These are phyloP conservation scores for Pithecia hirsuta DNA, from an alignment of 2,797 vertebrate species.

Conservation along the genomic window DNA sequence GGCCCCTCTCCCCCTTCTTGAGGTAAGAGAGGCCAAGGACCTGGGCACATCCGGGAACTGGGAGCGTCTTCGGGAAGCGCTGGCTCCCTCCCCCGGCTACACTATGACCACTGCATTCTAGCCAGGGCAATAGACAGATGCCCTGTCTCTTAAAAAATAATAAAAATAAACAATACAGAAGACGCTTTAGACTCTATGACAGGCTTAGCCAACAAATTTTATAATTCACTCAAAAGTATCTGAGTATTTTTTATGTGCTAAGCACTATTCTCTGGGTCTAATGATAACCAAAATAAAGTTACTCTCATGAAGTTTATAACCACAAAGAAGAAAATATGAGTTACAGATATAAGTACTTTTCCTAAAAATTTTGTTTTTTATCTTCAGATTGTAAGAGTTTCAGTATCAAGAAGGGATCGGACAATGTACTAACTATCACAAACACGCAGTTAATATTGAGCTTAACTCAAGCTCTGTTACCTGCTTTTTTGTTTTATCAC, in stretches of 20 bases:
- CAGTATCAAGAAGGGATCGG: neutral
- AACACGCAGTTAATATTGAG: neutral
- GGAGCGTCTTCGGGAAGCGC: too few species aligned
- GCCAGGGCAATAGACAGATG: too few species aligned
- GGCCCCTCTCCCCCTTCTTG: too few species aligned
- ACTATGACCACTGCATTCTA: too few species aligned
- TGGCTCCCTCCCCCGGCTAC: too few species aligned
- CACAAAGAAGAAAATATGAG: slow-evolving; percentile 12
- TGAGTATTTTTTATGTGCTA: neutral
- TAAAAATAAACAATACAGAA: neutral
- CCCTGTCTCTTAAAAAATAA: too few species aligned
- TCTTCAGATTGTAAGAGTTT: neutral
- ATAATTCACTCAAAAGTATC: neutral
- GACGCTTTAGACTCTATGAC: neutral
- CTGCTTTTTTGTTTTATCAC: slow-evolving; percentile 86
- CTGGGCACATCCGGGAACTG: too few species aligned
- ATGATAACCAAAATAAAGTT: neutral
- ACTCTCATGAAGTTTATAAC: neutral
- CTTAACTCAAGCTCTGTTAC: slow-evolving; percentile 81
- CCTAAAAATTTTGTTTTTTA: neutral
- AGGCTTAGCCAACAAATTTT: neutral
- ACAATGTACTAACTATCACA: neutral
- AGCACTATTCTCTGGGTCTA: neutral
- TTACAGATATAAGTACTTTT: neutral
- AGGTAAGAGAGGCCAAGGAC: too few species aligned